These are phyloP conservation scores for Galeopsomyia nigrocyanea DNA, from an alignment of 2,888 invertebrate genomes.

Conservation along the genomic window DNA sequence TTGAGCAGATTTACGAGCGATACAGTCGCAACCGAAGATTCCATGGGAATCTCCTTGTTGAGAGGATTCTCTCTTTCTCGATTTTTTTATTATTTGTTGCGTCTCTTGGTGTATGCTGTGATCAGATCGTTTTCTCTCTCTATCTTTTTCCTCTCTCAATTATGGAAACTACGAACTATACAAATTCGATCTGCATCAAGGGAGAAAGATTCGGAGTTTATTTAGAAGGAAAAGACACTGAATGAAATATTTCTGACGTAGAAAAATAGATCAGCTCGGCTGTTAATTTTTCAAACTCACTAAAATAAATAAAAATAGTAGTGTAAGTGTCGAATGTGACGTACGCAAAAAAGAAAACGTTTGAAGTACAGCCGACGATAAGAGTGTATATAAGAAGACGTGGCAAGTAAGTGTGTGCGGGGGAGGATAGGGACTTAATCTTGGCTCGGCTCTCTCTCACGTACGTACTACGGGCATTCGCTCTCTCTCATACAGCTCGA, in stretches of 20 bases:
- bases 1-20: slow-evolving; percentile 46
- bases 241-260: background rate
- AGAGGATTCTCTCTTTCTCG: slow-evolving; percentile 2
- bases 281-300: background rate
- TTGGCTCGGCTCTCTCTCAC: slow-evolving; percentile 20
- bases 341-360: background rate
- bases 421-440: background rate
- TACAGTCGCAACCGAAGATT: slow-evolving; percentile 24
- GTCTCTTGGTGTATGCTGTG: too few relatives aligned
- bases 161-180: slow-evolving; percentile 24
- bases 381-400: background rate
- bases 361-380: background rate
- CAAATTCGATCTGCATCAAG: slow-evolving; percentile 30
- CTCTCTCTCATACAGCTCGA: slow-evolving; percentile 63
- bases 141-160: slow-evolving; percentile 20
- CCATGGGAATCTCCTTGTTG: slow-evolving; percentile 22
- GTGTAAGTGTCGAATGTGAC: background rate
- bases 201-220: slow-evolving; percentile 1
- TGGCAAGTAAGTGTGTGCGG: background rate
- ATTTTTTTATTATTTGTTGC: slow-evolving; percentile 23
- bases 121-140: background rate
- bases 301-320: background rate
- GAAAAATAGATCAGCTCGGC: slow-evolving; percentile 2
- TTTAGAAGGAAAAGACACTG: background rate
- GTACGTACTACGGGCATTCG: slow-evolving; percentile 20